phyloP scores from a whole-genome alignment of 2,888 invertebrate genomes.

The Sepioteuthis lessoniana region DNA sequence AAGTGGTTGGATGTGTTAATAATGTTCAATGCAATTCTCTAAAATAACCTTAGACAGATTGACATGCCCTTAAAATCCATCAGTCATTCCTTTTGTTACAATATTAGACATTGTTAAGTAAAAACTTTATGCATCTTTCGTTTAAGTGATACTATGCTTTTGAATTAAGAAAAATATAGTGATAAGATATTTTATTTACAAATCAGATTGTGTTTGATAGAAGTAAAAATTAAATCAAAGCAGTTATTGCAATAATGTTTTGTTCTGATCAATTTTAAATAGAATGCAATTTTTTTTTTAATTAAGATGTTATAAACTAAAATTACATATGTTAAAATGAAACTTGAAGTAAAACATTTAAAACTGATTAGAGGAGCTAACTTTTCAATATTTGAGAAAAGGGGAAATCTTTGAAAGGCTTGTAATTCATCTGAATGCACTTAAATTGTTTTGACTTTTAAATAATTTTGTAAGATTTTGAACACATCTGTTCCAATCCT shows the following conservation, averaged over 20 bases:
- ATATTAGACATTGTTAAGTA: no score
- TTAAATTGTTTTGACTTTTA: background rate
- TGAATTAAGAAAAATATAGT: no score
- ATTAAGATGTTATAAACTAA: background rate
- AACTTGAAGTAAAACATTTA: background rate
- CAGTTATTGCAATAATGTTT: background rate
- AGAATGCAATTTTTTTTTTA: background rate
- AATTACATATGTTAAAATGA: background rate
- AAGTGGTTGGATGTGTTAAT: no score
- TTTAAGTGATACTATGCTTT: no score
- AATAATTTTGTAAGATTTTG: background rate
- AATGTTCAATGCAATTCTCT: no score
- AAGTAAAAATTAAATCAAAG: no score
- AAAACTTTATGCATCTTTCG: no score
- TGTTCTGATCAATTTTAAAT: background rate
- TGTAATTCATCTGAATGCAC: constrained; percentile 12
- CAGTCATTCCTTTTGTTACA: no score
- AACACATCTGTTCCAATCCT: background rate
- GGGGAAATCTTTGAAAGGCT: background rate
- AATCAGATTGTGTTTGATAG: no score
- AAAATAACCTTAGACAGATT: no score
- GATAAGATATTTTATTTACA: no score
- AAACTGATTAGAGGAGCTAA: background rate
- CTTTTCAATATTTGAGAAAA: background rate
- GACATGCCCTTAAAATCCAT: no score